These are phyloP conservation scores for Siderastrea siderea DNA, from an alignment of 92 coral and sea anemone species.

Conservation along the genomic window DNA sequence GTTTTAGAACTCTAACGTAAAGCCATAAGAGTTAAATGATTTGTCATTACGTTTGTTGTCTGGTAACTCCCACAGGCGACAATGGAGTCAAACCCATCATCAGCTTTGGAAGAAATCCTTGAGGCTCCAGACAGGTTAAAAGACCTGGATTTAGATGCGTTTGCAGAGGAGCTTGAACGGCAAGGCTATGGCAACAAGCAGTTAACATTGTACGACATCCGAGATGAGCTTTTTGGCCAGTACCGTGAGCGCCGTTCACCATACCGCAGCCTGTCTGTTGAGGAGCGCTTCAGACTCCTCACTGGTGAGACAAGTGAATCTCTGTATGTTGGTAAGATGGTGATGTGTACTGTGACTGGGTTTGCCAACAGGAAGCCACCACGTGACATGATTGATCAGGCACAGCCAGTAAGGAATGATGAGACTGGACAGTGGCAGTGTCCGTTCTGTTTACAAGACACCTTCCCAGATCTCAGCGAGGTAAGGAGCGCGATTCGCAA, in stretches of 20 bases:
- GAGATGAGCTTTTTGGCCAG: slow-evolving; percentile 96
- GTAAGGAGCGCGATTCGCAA: slow-evolving; percentile 25
- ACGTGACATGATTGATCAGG: slow-evolving; percentile 91
- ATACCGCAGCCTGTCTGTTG: slow-evolving; percentile 86
- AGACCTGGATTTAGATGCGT: slow-evolving; percentile 96
- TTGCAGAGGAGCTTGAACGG: slow-evolving; percentile 97
- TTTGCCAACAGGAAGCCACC: slow-evolving; percentile 97
- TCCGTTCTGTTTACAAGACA: slow-evolving; percentile 91
- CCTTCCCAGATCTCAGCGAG: slow-evolving; percentile 89
- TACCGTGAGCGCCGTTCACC: slow-evolving; percentile 93
- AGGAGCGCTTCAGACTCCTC: slow-evolving; percentile 90
- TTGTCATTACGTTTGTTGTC: neutral
- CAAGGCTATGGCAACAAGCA: slow-evolving; percentile 97
- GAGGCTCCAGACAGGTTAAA: slow-evolving; percentile 94
- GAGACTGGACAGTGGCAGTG: slow-evolving; percentile 94
- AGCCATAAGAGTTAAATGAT: neutral
- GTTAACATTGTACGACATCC: slow-evolving; percentile 94
- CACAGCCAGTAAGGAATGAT: slow-evolving; percentile 90
- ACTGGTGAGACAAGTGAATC: slow-evolving; percentile 92
- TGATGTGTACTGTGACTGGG: slow-evolving; percentile 91
- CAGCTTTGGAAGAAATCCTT: slow-evolving; percentile 96
- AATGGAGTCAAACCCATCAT: slow-evolving; percentile 95
- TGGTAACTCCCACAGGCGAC: slow-evolving; percentile 66
- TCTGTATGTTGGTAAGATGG: slow-evolving; percentile 90
- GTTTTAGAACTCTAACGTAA: neutral